Evolutionary conservation across 2,888 invertebrate species (phyloP).

Genomic region (Hylaea fasciaria): DNA sequence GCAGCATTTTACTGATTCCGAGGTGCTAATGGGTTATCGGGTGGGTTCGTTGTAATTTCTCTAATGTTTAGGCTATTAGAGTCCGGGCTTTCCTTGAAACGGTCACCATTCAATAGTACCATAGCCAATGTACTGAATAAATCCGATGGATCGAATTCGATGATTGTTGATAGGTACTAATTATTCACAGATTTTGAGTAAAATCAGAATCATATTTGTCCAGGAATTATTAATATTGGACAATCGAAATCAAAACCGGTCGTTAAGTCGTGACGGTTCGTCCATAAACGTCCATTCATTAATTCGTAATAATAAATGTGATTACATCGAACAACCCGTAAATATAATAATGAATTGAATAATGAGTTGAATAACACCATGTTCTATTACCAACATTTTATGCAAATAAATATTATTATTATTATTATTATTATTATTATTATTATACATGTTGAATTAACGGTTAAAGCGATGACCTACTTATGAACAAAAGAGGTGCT

Average conservation of each 20-base stretch:
- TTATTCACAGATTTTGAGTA: background rate
- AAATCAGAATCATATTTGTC: background rate
- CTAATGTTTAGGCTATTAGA: conserved; percentile 67
- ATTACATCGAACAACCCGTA: conserved; percentile 34
- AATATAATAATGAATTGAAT: no score
- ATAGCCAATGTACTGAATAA: conserved; percentile 32
- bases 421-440: no score
- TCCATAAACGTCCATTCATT: conserved; percentile 34
- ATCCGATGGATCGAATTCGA: conserved; percentile 6
- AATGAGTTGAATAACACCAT: no score
- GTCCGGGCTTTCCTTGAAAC: conserved; percentile 52
- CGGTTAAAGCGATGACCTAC: conserved; percentile 19
- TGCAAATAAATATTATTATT: no score
- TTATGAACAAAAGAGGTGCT: conserved; percentile 19
- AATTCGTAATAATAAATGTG: conserved; percentile 34
- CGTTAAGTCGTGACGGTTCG: conserved; percentile 27
- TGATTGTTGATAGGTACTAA: background rate
- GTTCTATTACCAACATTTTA: no score
- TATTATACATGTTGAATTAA: conserved; percentile 19
- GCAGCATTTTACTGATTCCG: conserved; percentile 37
- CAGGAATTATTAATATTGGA: conserved; percentile 4
- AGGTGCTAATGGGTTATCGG: conserved; percentile 62
- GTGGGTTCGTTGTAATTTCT: conserved; percentile 69
- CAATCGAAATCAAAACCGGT: conserved; percentile 11
- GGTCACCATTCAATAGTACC: conserved; percentile 55